phyloP scores from a whole-genome alignment of 2,888 invertebrate genomes.

The Lucinisca nassula region DNA sequence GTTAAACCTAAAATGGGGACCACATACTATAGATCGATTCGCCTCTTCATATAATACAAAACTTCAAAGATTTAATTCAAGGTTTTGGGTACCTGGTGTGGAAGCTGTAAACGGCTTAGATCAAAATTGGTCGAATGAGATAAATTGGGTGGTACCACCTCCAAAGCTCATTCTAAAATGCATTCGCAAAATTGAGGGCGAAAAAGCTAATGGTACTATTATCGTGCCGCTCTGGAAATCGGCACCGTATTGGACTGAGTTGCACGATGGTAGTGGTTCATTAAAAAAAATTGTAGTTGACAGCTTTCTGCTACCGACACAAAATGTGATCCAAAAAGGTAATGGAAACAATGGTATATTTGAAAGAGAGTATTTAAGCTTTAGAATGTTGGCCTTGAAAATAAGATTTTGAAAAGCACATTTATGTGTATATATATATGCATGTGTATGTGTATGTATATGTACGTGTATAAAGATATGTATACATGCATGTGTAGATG shows the following conservation, averaged over 20 bases:
- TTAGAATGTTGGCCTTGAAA: conserved; percentile 7
- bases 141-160: conserved; percentile 2
- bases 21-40: neutral
- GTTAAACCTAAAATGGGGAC: neutral
- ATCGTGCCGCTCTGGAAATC: conserved; percentile 10
- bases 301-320: neutral
- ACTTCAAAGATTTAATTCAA: neutral
- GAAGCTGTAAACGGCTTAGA: neutral
- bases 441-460: too few species aligned
- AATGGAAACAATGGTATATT: neutral
- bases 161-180: neutral
- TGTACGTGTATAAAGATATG: too few species aligned
- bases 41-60: neutral
- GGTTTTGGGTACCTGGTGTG: neutral
- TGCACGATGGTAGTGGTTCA: neutral
- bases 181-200: neutral
- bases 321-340: neutral
- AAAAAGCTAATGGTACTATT: neutral
- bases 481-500: too few species aligned
- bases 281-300: neutral
- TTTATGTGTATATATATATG: too few species aligned
- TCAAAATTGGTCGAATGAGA: neutral
- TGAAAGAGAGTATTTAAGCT: neutral
- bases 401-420: too few species aligned
- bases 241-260: neutral